phyloP scores from a whole-genome alignment of 2,888 invertebrate genomes.

The Deilephila elpenor region DNA sequence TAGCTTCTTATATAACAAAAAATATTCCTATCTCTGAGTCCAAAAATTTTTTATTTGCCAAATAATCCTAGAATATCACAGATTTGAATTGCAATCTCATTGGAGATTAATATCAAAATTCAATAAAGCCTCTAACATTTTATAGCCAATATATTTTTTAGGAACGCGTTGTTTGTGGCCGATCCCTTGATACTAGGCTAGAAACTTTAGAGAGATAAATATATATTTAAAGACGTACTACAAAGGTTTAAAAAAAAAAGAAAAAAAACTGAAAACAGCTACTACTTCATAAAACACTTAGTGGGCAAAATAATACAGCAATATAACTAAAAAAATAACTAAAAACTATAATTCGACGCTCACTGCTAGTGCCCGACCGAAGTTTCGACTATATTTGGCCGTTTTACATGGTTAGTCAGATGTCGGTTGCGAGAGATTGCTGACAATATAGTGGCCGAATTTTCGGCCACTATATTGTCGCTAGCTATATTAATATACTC shows the following conservation, averaged over 20 bases:
- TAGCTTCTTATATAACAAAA: not conserved
- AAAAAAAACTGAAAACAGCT: slow-evolving; percentile 7
- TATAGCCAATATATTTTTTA: slow-evolving; percentile 1
- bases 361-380: slow-evolving; percentile 11
- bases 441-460: not conserved
- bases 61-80: slow-evolving; percentile 16
- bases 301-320: slow-evolving; percentile 25
- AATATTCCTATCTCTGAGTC: not conserved
- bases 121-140: not conserved
- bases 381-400: not conserved
- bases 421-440: too few relatives aligned
- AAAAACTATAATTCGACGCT: slow-evolving; percentile 7
- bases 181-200: slow-evolving; percentile 5
- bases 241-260: not conserved
- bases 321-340: slow-evolving; percentile 10
- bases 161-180: slow-evolving; percentile 19
- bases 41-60: not conserved
- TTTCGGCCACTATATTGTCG: not conserved
- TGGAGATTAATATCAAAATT: slow-evolving; percentile 12
- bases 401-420: too few relatives aligned
- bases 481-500: too few relatives aligned
- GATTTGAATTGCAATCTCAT: slow-evolving; percentile 10
- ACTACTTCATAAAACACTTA: slow-evolving; percentile 14
- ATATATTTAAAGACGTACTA: not conserved
- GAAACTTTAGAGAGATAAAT: not conserved